These are phyloP conservation scores for Osmoderma eremita DNA, from an alignment of 2,888 invertebrate species.

Conservation along the genomic window DNA sequence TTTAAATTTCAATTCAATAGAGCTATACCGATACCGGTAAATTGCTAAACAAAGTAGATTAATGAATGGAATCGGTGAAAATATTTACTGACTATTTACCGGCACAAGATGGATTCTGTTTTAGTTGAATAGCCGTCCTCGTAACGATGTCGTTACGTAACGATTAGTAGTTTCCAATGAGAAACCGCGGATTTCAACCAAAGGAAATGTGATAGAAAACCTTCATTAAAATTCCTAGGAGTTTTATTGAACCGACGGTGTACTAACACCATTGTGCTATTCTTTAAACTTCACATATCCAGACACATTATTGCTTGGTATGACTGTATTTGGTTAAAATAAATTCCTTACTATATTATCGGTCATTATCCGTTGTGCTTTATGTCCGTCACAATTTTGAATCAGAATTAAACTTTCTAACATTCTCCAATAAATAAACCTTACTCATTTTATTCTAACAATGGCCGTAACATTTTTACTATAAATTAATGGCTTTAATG, in stretches of 20 bases:
- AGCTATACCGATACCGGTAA: slow-evolving; percentile 15
- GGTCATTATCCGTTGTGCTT: slow-evolving; percentile 15
- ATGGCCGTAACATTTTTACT: neutral
- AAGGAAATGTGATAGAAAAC: slow-evolving; percentile 35
- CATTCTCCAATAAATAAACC: neutral
- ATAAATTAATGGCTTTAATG: neutral
- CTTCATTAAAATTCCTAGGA: slow-evolving; percentile 33
- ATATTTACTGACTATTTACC: slow-evolving; percentile 16
- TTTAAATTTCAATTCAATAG: slow-evolving; percentile 34
- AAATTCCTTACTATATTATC: slow-evolving; percentile 26
- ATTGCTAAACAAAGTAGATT: slow-evolving; percentile 34
- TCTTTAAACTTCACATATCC: slow-evolving; percentile 25
- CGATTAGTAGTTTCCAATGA: slow-evolving; percentile 17
- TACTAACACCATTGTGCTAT: slow-evolving; percentile 16
- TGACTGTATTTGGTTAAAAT: slow-evolving; percentile 28
- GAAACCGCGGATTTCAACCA: slow-evolving; percentile 27
- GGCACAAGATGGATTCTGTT: slow-evolving; percentile 21
- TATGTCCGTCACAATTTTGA: slow-evolving; percentile 13
- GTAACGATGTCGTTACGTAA: slow-evolving; percentile 17
- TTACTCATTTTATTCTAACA: too few relatives aligned
- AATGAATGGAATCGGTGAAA: slow-evolving; percentile 29
- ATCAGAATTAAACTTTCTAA: slow-evolving; percentile 11
- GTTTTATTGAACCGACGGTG: slow-evolving; percentile 20
- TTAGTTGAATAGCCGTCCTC: slow-evolving; percentile 16
- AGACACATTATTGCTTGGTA: slow-evolving; percentile 12